phyloP scores from a whole-genome alignment of 2,888 invertebrate genomes.

The Ennomos fuscantarius region DNA sequence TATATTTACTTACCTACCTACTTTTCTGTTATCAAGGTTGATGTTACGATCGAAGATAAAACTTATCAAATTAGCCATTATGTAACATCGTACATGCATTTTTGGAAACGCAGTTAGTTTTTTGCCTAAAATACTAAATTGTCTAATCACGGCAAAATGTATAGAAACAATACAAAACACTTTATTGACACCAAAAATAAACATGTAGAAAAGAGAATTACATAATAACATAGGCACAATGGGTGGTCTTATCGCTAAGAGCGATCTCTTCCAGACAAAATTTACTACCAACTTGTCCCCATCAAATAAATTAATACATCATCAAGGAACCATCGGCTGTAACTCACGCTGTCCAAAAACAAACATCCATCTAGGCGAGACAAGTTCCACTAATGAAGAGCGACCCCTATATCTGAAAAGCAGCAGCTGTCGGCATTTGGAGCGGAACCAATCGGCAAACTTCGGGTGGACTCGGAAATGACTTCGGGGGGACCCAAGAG shows the following conservation, averaged over 20 bases:
- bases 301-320: conserved; percentile 67
- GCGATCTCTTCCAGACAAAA: too few species aligned
- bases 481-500: conserved; percentile 52
- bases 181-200: too few species aligned
- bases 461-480: conserved; percentile 65
- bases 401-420: conserved; percentile 78
- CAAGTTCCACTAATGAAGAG: conserved; percentile 84
- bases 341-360: conserved; percentile 77
- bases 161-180: conserved; percentile 2
- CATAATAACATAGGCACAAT: too few species aligned
- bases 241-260: too few species aligned
- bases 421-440: conserved; percentile 82
- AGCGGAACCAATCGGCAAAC: conserved; percentile 77
- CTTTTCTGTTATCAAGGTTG: too few species aligned
- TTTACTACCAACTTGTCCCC: conserved; percentile 39
- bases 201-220: too few species aligned
- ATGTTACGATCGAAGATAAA: too few species aligned
- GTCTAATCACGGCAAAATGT: background rate
- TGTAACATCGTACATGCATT: too few species aligned
- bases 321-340: conserved; percentile 75
- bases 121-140: background rate
- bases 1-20: too few species aligned
- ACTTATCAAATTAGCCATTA: too few species aligned
- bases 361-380: conserved; percentile 81
- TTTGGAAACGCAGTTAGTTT: too few species aligned